Base-by-base conservation (phyloP, 2,888 invertebrate species). In the Tenthredo scrophulariae region DNA sequence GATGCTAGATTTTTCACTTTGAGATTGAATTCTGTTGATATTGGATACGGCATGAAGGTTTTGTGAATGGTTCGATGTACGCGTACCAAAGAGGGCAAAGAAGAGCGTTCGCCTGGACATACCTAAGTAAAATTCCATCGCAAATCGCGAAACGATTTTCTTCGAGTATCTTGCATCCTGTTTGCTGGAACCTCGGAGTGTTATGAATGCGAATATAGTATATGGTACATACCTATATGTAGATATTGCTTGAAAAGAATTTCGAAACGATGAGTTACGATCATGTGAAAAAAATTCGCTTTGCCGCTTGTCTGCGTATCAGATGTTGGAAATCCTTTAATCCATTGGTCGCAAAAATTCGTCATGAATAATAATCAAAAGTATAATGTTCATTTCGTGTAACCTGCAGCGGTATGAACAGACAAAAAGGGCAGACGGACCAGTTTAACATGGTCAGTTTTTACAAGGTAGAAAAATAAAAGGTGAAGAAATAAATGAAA, bases 231-330 rank as follows among this genome's bases (percentile, higher is more conserved):
- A 15, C 33, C 6, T 7, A 70, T 7, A 13, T n/a, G 37, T 43
- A n/a, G 6, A 72, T 72, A 72, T 72, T 72, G 13, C 22, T 9
- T 43, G 72, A 10, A 72, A 72, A 22, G 72, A 72, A 72, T 72
- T 72, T 43, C 72, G 40, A 22, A 40, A 72, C 72, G 72, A 72
- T 72, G 72, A 72, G 72, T 72, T 72, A 72, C 72, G 72, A 43
- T n/a, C 10, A 0, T 43, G 10, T 0, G 43, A 13, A 72, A 40
- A 50, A 77, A 29, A 50, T 50, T 7, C 50, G 18, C 22, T 62
- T 26, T 5, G 22, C 26, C 72, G 72, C 18, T 70, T 4, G 40
- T 15, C 37, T 9, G n/a, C 5, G 50, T 18, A 77, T 50, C 50
- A 54, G 54, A 46, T 46, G 40, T 33, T 46, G 15, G n/a, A 54